Conservation (phyloP, 92 coral and sea anemone species). For the Micromussa lordhowensis region DNA sequence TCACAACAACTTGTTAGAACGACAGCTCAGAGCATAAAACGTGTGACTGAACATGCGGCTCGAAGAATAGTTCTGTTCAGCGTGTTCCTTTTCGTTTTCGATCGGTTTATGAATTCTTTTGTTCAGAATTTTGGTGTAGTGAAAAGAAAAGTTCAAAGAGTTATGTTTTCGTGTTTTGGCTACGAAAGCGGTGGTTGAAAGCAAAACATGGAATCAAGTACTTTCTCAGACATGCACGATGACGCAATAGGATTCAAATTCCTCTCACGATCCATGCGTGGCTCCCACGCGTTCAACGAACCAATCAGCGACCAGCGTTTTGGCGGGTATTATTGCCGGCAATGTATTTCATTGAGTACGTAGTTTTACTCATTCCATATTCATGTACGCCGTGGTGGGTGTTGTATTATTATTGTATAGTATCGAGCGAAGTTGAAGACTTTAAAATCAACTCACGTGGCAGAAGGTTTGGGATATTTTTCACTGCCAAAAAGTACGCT, state of each 20-base stretch:
- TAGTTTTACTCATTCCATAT: constrained; percentile 8
- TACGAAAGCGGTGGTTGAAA: not conserved
- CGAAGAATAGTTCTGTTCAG: not conserved
- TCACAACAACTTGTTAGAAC: not conserved
- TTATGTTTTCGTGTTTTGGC: not conserved
- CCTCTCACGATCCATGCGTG: not conserved
- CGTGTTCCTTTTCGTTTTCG: not conserved
- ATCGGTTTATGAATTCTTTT: not conserved
- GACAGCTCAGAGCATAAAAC: not conserved
- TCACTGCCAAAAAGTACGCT: not conserved
- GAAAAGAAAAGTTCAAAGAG: not conserved
- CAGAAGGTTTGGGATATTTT: not conserved
- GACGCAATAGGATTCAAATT: not conserved
- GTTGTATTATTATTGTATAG: constrained; percentile 11
- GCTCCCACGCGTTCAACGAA: not conserved
- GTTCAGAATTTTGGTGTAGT: not conserved
- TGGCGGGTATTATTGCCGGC: constrained; percentile 12
- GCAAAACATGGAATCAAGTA: not conserved
- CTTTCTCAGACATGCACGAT: not conserved
- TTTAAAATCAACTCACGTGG: constrained; percentile 19
- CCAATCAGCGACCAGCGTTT: constrained; percentile 34
- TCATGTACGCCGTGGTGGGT: constrained; percentile 2
- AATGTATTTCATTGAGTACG: constrained; percentile 1
- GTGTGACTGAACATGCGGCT: not conserved
- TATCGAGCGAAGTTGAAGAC: constrained; percentile 4